Evolutionary conservation across 2,113 vertebrate genomes (phyloP).

Genomic region (Psophia crepitans): DNA sequence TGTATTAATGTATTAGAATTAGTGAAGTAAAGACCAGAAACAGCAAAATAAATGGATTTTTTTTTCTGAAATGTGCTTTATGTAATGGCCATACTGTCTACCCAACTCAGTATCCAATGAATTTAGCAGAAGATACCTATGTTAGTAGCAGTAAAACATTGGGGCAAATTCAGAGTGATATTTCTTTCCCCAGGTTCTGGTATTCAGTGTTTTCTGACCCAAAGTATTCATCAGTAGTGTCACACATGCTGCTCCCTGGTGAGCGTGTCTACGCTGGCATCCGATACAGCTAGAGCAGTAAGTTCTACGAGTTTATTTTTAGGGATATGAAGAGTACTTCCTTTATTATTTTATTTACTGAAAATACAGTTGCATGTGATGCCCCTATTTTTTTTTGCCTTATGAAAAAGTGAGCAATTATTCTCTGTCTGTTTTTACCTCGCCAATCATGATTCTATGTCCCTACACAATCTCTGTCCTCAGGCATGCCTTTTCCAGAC

Average conservation of each 20-base stretch:
- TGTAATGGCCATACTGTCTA: background rate
- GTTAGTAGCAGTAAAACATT: background rate
- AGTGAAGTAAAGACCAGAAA: background rate
- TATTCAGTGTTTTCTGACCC: background rate
- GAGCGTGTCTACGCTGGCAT: background rate
- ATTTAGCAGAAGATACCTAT: background rate
- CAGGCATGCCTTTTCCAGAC: background rate
- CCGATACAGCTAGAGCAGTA: background rate
- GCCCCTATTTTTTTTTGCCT: background rate
- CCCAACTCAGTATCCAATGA: background rate
- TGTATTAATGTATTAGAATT: background rate
- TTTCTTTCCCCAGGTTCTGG: background rate
- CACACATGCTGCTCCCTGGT: background rate
- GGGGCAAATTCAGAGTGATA: background rate
- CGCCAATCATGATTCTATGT: background rate
- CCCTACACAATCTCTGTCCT: background rate
- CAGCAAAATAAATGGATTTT: background rate
- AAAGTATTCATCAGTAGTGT: background rate
- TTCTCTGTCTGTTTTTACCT: background rate
- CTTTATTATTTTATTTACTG: background rate
- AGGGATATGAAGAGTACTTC: background rate
- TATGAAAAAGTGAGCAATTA: background rate
- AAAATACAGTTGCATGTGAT: background rate
- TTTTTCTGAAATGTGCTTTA: background rate
- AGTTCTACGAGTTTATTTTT: background rate